A percentile compares a stretch with the other conserved stretches of the same genome.
Conservation (phyloP, 2,113 vertebrate species). For the Tenebrosternarchus preto region DNA sequence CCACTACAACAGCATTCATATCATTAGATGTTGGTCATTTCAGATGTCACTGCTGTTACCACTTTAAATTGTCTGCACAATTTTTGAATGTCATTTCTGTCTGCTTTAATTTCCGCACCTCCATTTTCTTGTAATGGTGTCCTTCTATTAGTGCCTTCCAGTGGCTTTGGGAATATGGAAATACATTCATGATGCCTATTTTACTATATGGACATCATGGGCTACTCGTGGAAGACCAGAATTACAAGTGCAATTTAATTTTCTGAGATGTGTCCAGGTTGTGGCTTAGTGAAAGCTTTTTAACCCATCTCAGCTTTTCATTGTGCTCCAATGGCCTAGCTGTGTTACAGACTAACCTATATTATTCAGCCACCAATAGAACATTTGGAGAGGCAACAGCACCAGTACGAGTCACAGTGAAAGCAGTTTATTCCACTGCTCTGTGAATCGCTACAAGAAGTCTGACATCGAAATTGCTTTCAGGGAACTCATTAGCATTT, state of each 20-base stretch:
- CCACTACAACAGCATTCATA: neutral
- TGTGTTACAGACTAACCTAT: too few relatives aligned
- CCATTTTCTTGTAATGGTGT: neutral
- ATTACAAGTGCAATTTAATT: too few relatives aligned
- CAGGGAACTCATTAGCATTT: neutral
- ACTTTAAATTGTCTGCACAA: neutral
- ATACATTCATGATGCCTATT: neutral
- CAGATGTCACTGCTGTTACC: neutral
- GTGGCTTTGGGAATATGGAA: neutral
- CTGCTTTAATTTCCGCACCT: neutral
- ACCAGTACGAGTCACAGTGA: neutral
- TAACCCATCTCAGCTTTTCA: too few relatives aligned
- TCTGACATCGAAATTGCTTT: too few relatives aligned
- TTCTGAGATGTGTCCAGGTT: too few relatives aligned
- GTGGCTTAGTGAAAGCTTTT: too few relatives aligned
- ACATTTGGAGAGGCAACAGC: neutral
- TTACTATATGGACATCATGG: neutral
- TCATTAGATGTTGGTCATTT: neutral
- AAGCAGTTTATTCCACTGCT: neutral
- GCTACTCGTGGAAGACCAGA: neutral
- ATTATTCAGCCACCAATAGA: too few relatives aligned
- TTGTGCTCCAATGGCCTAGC: too few relatives aligned
- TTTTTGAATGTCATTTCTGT: neutral
- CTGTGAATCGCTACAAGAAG: neutral
- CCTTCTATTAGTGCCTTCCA: neutral